A percentile compares a stretch with the other conserved stretches of the same genome.
These are phyloP conservation scores for Standfussiana lucernea DNA, from an alignment of 2,888 invertebrate species.

Conservation along the genomic window DNA sequence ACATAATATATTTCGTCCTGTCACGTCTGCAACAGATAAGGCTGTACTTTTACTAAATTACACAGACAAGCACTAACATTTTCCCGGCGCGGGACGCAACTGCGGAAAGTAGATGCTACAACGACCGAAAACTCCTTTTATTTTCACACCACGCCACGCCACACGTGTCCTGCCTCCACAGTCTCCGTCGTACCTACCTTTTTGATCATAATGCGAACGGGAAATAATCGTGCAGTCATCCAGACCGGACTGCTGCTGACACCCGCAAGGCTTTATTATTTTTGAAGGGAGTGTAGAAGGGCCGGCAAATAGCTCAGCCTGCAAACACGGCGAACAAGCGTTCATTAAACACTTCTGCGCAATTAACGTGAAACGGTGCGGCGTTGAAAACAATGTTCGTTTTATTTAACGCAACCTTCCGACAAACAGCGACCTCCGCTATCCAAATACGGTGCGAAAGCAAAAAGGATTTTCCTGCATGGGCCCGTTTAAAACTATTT, in stretches of 20 bases:
- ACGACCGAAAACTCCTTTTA: slow-evolving; percentile 44
- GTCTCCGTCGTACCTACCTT: slow-evolving; percentile 37
- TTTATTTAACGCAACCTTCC: slow-evolving; percentile 76
- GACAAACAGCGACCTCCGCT: slow-evolving; percentile 70
- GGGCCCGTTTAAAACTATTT: slow-evolving; percentile 46
- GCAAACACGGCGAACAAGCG: slow-evolving; percentile 80
- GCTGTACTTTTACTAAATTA: slow-evolving; percentile 59
- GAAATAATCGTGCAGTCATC: slow-evolving; percentile 61
- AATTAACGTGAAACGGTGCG: slow-evolving; percentile 78
- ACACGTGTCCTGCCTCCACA: slow-evolving; percentile 18
- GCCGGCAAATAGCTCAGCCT: slow-evolving; percentile 72
- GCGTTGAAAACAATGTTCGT: slow-evolving; percentile 79
- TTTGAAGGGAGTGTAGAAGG: slow-evolving; percentile 69
- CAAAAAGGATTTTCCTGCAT: slow-evolving; percentile 65
- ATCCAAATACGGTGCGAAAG: slow-evolving; percentile 67
- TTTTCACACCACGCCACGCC: slow-evolving; percentile 35
- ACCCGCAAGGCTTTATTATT: slow-evolving; percentile 60
- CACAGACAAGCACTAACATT: slow-evolving; percentile 56
- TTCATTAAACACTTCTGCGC: slow-evolving; percentile 85
- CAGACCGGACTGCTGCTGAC: slow-evolving; percentile 52
- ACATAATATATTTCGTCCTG: slow-evolving; percentile 46
- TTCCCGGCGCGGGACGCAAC: slow-evolving; percentile 17
- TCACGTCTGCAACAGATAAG: slow-evolving; percentile 54
- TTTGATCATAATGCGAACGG: slow-evolving; percentile 65
- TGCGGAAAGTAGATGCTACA: slow-evolving; percentile 36